Evolutionary conservation across 1,140 invertebrate genomes (phyloP).

Genomic region (Lordiphosa clarofinis): DNA sequence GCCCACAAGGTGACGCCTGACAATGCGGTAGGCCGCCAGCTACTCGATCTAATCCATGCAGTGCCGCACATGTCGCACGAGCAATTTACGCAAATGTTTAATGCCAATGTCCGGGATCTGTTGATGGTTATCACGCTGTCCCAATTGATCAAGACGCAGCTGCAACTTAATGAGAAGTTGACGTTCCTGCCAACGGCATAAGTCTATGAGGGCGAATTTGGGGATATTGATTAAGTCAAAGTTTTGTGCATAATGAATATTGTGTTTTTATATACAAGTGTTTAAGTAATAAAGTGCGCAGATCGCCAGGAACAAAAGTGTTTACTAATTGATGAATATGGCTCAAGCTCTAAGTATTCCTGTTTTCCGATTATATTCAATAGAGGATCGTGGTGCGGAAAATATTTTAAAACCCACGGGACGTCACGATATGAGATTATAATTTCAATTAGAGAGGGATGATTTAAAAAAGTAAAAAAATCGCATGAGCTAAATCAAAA

Average conservation of each 20-base stretch:
- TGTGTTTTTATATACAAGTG: slow-evolving; percentile 32
- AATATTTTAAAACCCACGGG: too few relatives aligned
- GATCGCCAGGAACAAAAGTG: slow-evolving; percentile 2
- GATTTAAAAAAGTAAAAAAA: too few relatives aligned
- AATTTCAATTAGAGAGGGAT: too few relatives aligned
- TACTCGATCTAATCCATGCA: slow-evolving; percentile 93
- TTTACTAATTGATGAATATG: not conserved
- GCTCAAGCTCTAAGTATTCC: not conserved
- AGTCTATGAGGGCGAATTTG: not conserved
- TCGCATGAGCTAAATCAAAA: too few relatives aligned
- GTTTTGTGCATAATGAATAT: slow-evolving; percentile 27
- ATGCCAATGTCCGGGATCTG: slow-evolving; percentile 97
- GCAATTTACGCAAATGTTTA: slow-evolving; percentile 96
- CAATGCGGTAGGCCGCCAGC: slow-evolving; percentile 90
- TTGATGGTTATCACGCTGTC: slow-evolving; percentile 97
- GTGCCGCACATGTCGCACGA: slow-evolving; percentile 94
- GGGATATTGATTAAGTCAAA: slow-evolving; percentile 38
- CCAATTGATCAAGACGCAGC: slow-evolving; percentile 96
- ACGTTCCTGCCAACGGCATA: slow-evolving; percentile 85
- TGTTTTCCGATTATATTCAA: not conserved
- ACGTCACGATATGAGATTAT: too few relatives aligned
- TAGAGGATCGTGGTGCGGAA: not conserved
- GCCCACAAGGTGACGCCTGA: slow-evolving; percentile 87
- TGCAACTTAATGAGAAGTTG: slow-evolving; percentile 96
- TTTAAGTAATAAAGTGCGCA: slow-evolving; percentile 57